Evolutionary conservation across 2,888 invertebrate species (phyloP), one percentile per base, ranked within the genome.

Genomic region (Pseudococcus jackbeardsleyi): DNA sequence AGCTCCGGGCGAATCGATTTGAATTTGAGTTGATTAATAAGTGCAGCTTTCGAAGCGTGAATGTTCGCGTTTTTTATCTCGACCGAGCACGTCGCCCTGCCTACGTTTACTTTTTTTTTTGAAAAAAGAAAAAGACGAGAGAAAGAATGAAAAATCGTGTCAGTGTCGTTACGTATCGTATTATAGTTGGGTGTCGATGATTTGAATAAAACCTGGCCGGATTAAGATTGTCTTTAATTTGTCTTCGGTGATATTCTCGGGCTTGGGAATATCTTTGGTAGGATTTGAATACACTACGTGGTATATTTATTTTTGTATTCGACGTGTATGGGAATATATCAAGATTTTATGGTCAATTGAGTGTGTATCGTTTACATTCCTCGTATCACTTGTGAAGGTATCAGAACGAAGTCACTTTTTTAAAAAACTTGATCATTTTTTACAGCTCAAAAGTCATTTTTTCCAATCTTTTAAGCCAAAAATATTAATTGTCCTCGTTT

Each of bases 31-130:
- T 26, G 33, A 72, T 72, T 72, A 33, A 72, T 72, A 26, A 33
- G 33, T 72, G 68, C 26, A 72, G 68, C 68, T 72, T 26, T 72
- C 68, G 68, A 72, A 33, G 68, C 68, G 68, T 72, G 68, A 33
- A 72, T 59, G 59, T 59, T 59, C 19, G 59, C 68, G 15, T 72
- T 72, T 72, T 72, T 72, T 72, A 59, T 59, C 19, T 59, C 59
- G 59, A 59, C 11, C 19, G 5, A 5, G 59, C 59, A 8, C 59
- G 26, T 33, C 19, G 6, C 59, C 19, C 19, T 6, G 19, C 26
- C 26, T 19, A 0, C 19, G 59, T 33, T 33, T 33, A 1, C 26
- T 33, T 33, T 33, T 33, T 33, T 33, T 3, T 33, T n/a, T n/a
- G n/a, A 33, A 33, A 33, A 33, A 33, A 33, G 26, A 33, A 33